Evolutionary conservation across 2,797 vertebrate species (phyloP).

Genomic region (Acanthurus leucopareius): DNA sequence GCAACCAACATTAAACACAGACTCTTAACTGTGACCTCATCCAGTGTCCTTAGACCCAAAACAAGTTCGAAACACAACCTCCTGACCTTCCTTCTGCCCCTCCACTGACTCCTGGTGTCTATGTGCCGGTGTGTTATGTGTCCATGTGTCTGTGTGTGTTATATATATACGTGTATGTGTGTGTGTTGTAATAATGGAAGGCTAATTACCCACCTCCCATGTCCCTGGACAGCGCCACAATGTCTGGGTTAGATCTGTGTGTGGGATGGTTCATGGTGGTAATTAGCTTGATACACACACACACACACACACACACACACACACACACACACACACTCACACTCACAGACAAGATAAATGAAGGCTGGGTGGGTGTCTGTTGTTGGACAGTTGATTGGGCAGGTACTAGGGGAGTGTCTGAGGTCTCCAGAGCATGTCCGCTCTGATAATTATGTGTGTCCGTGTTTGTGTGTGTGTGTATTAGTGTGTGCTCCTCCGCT

Average conservation of each 20-base stretch:
- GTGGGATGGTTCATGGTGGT: constrained; percentile 85
- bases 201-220: constrained; percentile 89
- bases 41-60: constrained; percentile 56
- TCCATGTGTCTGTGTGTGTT: constrained; percentile 56
- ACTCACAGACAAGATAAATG: constrained; percentile 96
- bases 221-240: constrained; percentile 91
- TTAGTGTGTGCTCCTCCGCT: constrained; percentile 76
- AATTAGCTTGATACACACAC: constrained; percentile 92
- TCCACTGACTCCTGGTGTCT: constrained; percentile 17
- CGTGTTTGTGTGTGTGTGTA: constrained; percentile 65
- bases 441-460: constrained; percentile 91
- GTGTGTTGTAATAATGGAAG: constrained; percentile 85
- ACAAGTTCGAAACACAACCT: constrained; percentile 55
- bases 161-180: constrained; percentile 38
- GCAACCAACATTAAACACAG: constrained; percentile 47
- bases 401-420: constrained; percentile 85
- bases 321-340: constrained; percentile 72
- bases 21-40: constrained; percentile 73
- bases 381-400: constrained; percentile 90
- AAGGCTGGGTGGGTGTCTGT: constrained; percentile 87
- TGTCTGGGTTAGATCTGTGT: constrained; percentile 92
- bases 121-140: constrained; percentile 20
- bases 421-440: constrained; percentile 87
- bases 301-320: constrained; percentile 67
- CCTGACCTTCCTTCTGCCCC: constrained; percentile 51